These are phyloP conservation scores for Ciconia maguari DNA, from an alignment of 2,113 vertebrate genomes.

Conservation along the genomic window DNA sequence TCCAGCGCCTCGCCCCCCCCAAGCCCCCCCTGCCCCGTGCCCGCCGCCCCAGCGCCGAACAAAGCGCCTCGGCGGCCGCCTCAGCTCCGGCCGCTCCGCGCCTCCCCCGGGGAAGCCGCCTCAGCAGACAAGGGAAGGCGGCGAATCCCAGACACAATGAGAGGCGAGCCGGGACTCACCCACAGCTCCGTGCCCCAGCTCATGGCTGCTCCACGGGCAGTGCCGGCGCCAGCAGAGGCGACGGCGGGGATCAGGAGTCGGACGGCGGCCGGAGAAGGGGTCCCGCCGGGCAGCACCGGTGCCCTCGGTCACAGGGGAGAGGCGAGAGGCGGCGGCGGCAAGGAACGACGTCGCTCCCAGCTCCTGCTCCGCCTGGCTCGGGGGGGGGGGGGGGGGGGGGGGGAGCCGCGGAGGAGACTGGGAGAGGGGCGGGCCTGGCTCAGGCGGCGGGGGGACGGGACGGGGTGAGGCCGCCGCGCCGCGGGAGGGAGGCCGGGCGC, in stretches of 20 bases:
- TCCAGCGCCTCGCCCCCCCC: neutral
- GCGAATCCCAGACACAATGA: constrained; percentile 61
- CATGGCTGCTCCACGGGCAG: constrained; percentile 66
- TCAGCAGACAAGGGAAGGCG: neutral
- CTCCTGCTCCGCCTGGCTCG: constrained; percentile 12
- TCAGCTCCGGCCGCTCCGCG: neutral
- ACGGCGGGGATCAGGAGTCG: neutral
- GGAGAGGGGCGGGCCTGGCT: constrained; percentile 45
- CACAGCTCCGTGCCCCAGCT: constrained; percentile 82
- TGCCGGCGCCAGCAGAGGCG: neutral
- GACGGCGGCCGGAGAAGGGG: neutral
- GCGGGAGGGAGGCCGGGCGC: neutral
- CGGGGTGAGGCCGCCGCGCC: neutral
- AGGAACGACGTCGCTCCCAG: neutral
- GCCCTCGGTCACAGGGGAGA: neutral
- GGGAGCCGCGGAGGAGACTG: constrained; percentile 47
- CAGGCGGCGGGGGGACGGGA: neutral
- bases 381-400: neutral
- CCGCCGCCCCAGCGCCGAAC: neutral
- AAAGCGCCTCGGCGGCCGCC: neutral
- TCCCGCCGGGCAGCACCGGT: neutral
- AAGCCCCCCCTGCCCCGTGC: neutral
- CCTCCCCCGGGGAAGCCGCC: neutral
- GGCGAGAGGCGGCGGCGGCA: neutral
- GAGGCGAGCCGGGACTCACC: constrained; percentile 65